Base-by-base conservation (phyloP, 2,113 vertebrate genomes). In the Oriolus oriolus region DNA sequence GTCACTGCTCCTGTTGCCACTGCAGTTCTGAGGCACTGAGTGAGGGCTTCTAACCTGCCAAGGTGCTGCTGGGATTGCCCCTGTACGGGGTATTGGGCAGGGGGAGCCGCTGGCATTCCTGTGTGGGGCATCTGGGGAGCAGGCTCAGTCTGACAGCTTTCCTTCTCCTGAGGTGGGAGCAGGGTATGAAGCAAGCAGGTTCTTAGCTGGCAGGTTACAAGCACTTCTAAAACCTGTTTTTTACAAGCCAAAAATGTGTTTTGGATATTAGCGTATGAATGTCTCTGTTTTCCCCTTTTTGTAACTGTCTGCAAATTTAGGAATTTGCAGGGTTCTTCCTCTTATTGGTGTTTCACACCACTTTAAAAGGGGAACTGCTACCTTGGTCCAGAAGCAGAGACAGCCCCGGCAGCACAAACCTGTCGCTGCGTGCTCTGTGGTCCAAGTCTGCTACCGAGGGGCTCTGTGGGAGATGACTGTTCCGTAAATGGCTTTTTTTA, bases 71-170 rank as follows among this genome's bases (percentile, higher is more conserved):
- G 15, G 28, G 31, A 24, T 60, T 84, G 65, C 10, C 37, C 41
- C 35, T 6, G 2, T 2, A 0, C 18, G 12, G 45, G 15, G 42
- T 4, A 31, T 4, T 1, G 8, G 57, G 21, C 13, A 65, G 10
- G 6, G 16, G 28, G 24, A 54, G 71, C 50, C 47, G 17, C 66
- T 74, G 57, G 23, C 15, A 28, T 49, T 63, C 15, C 2, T 2
- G 1, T 11, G 2, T 28, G 23, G 23, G 37, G 8, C 8, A 35
- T 28, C 6, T 71, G 33, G 11, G 42, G 21, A 71, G 2, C 65
- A 60, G 70, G 41, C n/a, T 56, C 28, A 45, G 49, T 9, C 60
- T 64, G 69, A 39, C 31, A 59, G 35, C 35, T 82, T 75, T 42
- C 2, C 49, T 78, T 39, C 28, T 63, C 26, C 18, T 45, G 21